Evolutionary conservation across 2,888 invertebrate genomes (phyloP).

Genomic region (Andrena dorsata): DNA sequence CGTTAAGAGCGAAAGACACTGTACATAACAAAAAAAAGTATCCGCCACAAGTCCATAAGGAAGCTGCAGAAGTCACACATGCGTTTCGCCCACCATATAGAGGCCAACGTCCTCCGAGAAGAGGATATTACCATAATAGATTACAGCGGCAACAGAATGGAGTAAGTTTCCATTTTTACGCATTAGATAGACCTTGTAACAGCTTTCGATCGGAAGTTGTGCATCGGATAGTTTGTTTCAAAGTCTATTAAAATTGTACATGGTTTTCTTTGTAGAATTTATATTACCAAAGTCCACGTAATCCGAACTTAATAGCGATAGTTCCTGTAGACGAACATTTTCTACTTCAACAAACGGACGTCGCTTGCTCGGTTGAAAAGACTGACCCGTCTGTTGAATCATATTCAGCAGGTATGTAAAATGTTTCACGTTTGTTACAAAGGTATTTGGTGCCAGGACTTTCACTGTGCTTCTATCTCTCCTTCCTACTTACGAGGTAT

Average conservation of each 20-base stretch:
- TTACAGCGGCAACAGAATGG: slow-evolving; percentile 76
- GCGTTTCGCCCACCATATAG: slow-evolving; percentile 68
- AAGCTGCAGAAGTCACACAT: slow-evolving; percentile 63
- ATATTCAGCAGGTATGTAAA: slow-evolving; percentile 53
- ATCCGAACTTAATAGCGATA: slow-evolving; percentile 86
- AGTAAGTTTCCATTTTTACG: slow-evolving; percentile 60
- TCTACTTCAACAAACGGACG: slow-evolving; percentile 66
- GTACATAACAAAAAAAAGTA: slow-evolving; percentile 56
- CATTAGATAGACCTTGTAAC: background rate
- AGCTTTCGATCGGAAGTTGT: background rate
- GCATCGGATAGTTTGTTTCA: background rate
- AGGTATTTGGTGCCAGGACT: background rate
- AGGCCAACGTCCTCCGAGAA: slow-evolving; percentile 65
- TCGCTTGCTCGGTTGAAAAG: slow-evolving; percentile 53
- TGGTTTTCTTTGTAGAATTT: slow-evolving; percentile 72
- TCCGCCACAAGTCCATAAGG: slow-evolving; percentile 49
- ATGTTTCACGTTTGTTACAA: background rate
- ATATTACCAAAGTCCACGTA: slow-evolving; percentile 79
- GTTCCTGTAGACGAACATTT: slow-evolving; percentile 83
- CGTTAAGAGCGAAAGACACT: slow-evolving; percentile 79
- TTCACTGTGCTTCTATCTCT: background rate
- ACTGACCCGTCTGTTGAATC: slow-evolving; percentile 49
- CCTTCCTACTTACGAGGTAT: background rate
- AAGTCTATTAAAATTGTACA: background rate
- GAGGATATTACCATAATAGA: slow-evolving; percentile 71